phyloP scores from a whole-genome alignment of 2,113 vertebrate genomes.

The Varanus komodoensis region DNA sequence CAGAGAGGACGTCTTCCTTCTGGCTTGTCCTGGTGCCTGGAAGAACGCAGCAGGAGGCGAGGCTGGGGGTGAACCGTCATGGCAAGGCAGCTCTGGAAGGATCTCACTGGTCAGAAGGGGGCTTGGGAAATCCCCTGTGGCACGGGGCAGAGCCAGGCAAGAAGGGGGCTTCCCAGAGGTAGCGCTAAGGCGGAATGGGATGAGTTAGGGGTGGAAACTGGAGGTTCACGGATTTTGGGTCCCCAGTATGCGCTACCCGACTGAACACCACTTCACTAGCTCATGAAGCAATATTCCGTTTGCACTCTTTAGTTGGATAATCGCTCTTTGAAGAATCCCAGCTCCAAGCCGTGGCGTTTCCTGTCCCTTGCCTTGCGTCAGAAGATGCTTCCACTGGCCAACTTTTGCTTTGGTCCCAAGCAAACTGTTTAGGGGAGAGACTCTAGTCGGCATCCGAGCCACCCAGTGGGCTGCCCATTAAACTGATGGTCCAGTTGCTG shows the following conservation, averaged over 20 bases:
- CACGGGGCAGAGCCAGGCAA: not conserved
- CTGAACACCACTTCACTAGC: no score
- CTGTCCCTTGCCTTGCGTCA: not conserved
- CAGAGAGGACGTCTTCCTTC: no score
- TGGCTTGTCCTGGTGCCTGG: no score
- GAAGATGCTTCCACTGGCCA: not conserved
- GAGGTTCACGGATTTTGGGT: not conserved
- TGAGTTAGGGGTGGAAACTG: no score
- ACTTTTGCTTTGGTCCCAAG: not conserved
- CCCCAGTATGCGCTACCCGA: not conserved
- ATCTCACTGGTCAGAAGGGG: not conserved
- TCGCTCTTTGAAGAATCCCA: not conserved
- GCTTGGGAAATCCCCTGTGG: not conserved
- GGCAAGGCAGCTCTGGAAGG: not conserved
- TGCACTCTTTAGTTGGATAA: no score
- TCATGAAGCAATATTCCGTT: not conserved
- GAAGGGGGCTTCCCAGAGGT: no score
- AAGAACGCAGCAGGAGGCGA: no score
- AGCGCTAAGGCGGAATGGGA: not conserved
- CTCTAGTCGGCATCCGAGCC: not conserved
- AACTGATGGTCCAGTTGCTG: conserved; percentile 46
- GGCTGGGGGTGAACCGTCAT: not conserved
- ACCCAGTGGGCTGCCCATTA: conserved; percentile 59
- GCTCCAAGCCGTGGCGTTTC: not conserved
- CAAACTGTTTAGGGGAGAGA: not conserved